Percentiles rank a stretch among this genome's conserved stretches.
These are phyloP conservation scores for Argyrosomus regius DNA, from an alignment of 2,797 vertebrate species.

Conservation along the genomic window DNA sequence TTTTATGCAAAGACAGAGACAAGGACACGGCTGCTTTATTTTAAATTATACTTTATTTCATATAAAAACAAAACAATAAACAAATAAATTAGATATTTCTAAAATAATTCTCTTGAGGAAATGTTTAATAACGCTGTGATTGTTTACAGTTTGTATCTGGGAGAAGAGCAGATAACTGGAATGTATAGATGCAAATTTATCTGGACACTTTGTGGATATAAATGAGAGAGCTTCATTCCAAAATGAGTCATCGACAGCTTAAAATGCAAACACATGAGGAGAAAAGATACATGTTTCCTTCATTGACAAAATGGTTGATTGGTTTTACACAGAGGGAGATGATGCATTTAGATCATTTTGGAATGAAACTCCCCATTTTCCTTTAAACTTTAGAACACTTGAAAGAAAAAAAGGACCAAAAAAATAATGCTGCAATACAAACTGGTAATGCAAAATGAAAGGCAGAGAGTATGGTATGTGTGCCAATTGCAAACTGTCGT, in stretches of 20 bases:
- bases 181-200: conserved; percentile 52
- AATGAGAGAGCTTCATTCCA: conserved; percentile 45
- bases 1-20: not conserved
- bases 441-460: not conserved
- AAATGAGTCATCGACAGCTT: conserved; percentile 28
- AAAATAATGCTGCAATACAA: not conserved
- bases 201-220: conserved; percentile 38
- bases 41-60: conserved; percentile 91
- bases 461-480: no score
- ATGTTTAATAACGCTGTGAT: conserved; percentile 77
- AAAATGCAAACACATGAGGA: conserved; percentile 28
- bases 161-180: conserved; percentile 60
- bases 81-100: conserved; percentile 91
- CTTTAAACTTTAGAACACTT: not conserved
- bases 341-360: conserved; percentile 31
- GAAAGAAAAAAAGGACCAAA: not conserved
- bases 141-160: conserved; percentile 67
- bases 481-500: no score
- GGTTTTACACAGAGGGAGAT: conserved; percentile 9
- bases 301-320: not conserved
- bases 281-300: conserved; percentile 32
- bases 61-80: conserved; percentile 88
- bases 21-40: conserved; percentile 60
- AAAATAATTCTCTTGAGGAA: conserved; percentile 86
- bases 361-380: conserved; percentile 33